Evolutionary conservation across 2,113 vertebrate genomes (phyloP).

Genomic region (Clupea harengus): DNA sequence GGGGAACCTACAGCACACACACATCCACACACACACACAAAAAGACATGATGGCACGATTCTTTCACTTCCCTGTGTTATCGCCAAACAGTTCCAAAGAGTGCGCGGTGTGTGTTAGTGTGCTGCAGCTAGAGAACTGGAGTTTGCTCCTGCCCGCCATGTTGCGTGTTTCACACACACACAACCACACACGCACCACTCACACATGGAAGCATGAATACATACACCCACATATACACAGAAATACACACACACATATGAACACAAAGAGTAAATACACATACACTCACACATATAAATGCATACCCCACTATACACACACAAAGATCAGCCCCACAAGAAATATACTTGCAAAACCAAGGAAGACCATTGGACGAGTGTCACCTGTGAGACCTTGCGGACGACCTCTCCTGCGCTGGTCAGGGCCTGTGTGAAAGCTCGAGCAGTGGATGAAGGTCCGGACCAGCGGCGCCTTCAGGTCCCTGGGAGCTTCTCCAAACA

Average conservation of each 20-base stretch:
- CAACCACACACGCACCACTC: no score
- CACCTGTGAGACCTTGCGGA: constrained; percentile 89
- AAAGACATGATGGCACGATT: background rate
- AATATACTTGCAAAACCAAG: no score
- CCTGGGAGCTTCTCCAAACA: constrained; percentile 83
- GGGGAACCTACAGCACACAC: constrained; percentile 73
- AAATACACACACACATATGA: background rate
- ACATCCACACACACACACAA: background rate
- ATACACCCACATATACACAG: background rate
- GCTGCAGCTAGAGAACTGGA: no score
- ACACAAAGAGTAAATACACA: background rate
- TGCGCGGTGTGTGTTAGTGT: no score
- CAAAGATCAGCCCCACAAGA: no score
- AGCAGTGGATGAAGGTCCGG: constrained; percentile 81
- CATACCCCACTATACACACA: background rate
- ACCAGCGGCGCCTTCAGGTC: constrained; percentile 83
- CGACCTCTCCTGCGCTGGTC: constrained; percentile 79
- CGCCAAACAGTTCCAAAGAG: no score
- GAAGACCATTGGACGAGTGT: background rate
- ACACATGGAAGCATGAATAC: no score
- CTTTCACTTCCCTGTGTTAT: no score
- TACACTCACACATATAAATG: background rate
- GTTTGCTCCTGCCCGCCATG: no score
- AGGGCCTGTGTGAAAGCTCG: constrained; percentile 87
- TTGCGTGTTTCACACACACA: no score